Base-by-base conservation (phyloP, 2,888 invertebrate genomes). In the Amorpha juglandis region DNA sequence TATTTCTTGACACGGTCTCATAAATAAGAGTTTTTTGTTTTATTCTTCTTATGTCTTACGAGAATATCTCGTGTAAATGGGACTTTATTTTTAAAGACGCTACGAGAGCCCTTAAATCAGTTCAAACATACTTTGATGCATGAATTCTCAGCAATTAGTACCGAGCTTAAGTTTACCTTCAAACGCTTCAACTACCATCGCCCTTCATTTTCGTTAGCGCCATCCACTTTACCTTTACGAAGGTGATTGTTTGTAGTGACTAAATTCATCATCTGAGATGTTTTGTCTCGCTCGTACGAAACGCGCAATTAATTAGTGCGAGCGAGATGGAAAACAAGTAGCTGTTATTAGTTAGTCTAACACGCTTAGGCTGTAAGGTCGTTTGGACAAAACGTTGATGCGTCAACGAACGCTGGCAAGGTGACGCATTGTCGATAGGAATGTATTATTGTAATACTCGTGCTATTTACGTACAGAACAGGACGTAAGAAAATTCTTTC, bases 381-480 rank as follows among this genome's bases (percentile, higher is more conserved):
- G 84, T 83, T 87, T 84, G 87, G 87, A 91, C 91, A 91, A 91
- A 92, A 90, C 91, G 87, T 87, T 88, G 87, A 89, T 87, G 88
- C 92, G 92, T 92, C 92, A 93, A 93, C 89, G 92, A 87, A 91
- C 92, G 90, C 91, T 84, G 78, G 88, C 92, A 92, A 93, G 92
- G 92, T 91, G 87, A 92, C 83, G 86, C 84, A 82, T 89, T 91
- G 91, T 88, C 84, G 79, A 84, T 89, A 90, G 87, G 91, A 90
- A 91, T 91, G 86, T 91, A 88, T 90, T 89, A 91, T 86, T 87
- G 83, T 88, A 86, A 83, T 88, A 86, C 72, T 75, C 74, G 78
- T 82, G 82, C 77, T 81, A 82, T 77, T 76, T 73, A 77, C 80
- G 78, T 76, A 80, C 78, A 74, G 71, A 70, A 72, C 65, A 73